A percentile compares a stretch with the other conserved stretches of the same genome.
phyloP scores from a whole-genome alignment of 2,113 vertebrate genomes.

The Chauna torquata region DNA sequence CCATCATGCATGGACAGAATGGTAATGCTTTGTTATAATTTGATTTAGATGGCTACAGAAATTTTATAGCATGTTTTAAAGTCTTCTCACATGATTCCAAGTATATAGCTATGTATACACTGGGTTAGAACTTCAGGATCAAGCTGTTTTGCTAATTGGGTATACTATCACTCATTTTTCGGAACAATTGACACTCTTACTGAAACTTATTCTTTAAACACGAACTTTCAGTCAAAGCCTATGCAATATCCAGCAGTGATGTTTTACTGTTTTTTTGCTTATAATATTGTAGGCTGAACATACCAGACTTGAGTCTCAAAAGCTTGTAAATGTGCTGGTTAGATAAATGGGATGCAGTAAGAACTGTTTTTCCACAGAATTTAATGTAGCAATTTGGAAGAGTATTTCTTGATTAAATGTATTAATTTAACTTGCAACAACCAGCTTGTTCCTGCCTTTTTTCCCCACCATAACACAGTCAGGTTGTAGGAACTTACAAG shows the following conservation, averaged over 20 bases:
- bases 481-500: not conserved
- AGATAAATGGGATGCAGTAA: not conserved
- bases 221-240: not conserved
- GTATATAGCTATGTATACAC: not conserved
- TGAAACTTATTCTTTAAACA: not conserved
- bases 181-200: not conserved
- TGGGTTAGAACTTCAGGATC: not conserved
- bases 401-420: not conserved
- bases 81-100: not conserved
- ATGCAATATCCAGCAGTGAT: not conserved
- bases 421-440: not conserved
- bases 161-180: not conserved
- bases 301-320: accelerated
- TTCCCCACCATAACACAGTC: not conserved
- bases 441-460: not conserved
- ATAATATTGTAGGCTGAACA: not conserved
- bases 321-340: not conserved
- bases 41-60: not conserved
- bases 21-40: not conserved
- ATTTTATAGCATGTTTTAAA: not conserved
- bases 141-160: not conserved
- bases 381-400: not conserved
- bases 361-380: not conserved
- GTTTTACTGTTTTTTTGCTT: not conserved
- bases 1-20: accelerated